phyloP scores from a whole-genome alignment of 1,140 invertebrate genomes.

The Atopsyche davidsoni region DNA sequence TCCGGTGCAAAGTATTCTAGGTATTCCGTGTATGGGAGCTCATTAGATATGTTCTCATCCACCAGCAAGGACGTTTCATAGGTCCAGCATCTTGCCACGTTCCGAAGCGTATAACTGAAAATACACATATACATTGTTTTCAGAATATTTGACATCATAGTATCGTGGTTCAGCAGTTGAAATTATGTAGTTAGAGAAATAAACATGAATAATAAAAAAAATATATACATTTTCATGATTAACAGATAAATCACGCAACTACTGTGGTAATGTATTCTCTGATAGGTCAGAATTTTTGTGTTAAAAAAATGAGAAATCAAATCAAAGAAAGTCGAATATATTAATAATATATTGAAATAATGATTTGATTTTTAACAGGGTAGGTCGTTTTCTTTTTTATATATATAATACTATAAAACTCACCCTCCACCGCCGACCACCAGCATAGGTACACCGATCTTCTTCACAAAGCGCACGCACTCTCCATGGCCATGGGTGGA shows the following conservation, averaged over 20 bases:
- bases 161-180: too few relatives aligned
- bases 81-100: constrained; percentile 98
- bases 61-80: constrained; percentile 95
- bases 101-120: constrained; percentile 82
- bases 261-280: too few relatives aligned
- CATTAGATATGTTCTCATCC: constrained; percentile 86
- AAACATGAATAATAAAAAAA: too few relatives aligned
- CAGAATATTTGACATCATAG: too few relatives aligned
- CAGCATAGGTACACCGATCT: constrained; percentile 86
- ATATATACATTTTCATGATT: too few relatives aligned
- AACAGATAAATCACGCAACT: too few relatives aligned
- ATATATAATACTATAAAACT: constrained; percentile 27
- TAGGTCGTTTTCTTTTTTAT: not conserved
- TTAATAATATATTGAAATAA: too few relatives aligned
- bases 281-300: too few relatives aligned
- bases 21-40: constrained; percentile 90
- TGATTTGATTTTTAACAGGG: too few relatives aligned
- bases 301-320: too few relatives aligned
- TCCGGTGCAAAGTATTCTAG: constrained; percentile 94
- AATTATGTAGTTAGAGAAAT: too few relatives aligned
- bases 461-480: constrained; percentile 95
- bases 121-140: constrained; percentile 16
- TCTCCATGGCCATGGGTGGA: constrained; percentile 78
- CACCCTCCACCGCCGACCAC: constrained; percentile 91
- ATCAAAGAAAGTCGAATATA: too few relatives aligned